Evolutionary conservation across 2,113 vertebrate species (phyloP), one percentile per base, ranked within the genome.

Genomic region (Thinocorus orbignyianus): DNA sequence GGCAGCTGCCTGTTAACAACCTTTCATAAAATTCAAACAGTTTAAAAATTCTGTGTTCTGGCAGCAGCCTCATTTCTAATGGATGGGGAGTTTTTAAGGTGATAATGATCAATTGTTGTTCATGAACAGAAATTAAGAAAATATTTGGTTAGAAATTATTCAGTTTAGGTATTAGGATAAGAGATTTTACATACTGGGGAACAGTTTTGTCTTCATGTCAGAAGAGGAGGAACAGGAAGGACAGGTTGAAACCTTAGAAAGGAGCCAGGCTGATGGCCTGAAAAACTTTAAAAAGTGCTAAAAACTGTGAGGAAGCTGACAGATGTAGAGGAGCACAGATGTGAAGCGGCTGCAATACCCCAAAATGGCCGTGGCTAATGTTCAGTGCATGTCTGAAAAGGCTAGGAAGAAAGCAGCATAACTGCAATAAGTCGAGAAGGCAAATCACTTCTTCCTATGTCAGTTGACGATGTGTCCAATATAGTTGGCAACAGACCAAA

Each of bases 1-100:
- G 52, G 42, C 61, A 97, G 68, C 49, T 93, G 72, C 64, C 46
- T 91, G 20, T 58, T 91, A 92, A 93, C 82, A 89, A 89, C 70
- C 65, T 93, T 55, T 39, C 58, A 65, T 71, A 69, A 87, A 87
- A 85, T 82, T 37, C 42, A 68, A 84, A 52, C 48, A 20, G 52
- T 79, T 88, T 30, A 84, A 22, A 68, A 83, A 79, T 79, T 81
- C 39, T 79, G 22, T 66, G 52, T 70, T 90, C 35, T 65, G n/a
- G 57, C 85, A 81, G 51, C 48, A 90, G 31, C 39, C 46, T 44
- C 61, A 52, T 61, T 62, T 83, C 28, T 66, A 81, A 86, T 39
- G 76, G 55, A 73, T 26, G 16, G 16, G 16, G 62, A 64, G 28
- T 52, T 92, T 87, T 68, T 73, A 81, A 79, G 57, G 79, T 55